These are phyloP conservation scores for Tetraneura akinire DNA, from an alignment of 1,140 invertebrate genomes.

Conservation along the genomic window DNA sequence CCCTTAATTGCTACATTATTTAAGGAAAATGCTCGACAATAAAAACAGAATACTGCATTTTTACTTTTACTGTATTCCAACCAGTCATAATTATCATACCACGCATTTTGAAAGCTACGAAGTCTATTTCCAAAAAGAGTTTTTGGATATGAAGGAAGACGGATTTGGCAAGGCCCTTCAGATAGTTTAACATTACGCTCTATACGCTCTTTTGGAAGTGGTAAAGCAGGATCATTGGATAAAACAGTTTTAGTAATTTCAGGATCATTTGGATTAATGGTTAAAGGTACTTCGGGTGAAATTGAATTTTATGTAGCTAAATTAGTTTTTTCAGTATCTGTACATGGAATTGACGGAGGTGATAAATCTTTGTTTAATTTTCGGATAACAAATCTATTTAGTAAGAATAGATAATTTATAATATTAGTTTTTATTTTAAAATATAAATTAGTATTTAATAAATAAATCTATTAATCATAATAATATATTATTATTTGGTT, in stretches of 20 bases:
- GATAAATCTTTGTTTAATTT: neutral
- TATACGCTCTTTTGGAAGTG: constrained; percentile 6
- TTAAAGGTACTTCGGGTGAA: neutral
- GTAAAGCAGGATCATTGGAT: constrained; percentile 1
- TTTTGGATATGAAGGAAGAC: constrained; percentile 2
- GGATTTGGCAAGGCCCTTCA: constrained; percentile 10
- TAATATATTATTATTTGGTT: no score
- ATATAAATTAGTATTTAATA: no score
- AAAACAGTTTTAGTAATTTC: constrained; percentile 9
- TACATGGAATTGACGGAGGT: neutral
- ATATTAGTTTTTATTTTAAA: constrained; percentile 7
- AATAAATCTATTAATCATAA: no score
- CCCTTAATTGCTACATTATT: neutral
- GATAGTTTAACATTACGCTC: constrained; percentile 4
- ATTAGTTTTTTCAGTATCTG: neutral
- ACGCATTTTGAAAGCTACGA: neutral
- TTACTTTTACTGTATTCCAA: constrained; percentile 30
- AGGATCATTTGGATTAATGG: neutral
- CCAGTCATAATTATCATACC: constrained; percentile 22
- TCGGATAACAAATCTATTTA: constrained; percentile 10
- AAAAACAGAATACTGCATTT: constrained; percentile 38
- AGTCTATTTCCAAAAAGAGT: constrained; percentile 8
- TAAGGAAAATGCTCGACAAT: neutral
- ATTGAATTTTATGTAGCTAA: constrained; percentile 3
- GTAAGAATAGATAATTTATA: no score